phyloP scores from a whole-genome alignment of 2,113 vertebrate genomes.

The Amblyopsis rosae region DNA sequence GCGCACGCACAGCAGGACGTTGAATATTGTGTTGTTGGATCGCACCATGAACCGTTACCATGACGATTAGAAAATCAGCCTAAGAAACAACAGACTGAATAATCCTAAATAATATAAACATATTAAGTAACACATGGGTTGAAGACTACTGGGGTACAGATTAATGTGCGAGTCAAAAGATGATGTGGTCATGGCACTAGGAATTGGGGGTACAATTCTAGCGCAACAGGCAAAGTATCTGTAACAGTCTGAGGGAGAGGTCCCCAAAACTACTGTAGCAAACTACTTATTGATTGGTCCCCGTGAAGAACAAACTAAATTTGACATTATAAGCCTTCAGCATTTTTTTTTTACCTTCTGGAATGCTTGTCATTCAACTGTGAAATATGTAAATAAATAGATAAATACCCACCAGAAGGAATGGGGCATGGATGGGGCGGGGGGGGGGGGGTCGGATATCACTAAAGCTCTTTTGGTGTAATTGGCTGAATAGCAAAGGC shows the following conservation, averaged over 20 bases:
- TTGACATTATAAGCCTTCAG: constrained; percentile 74
- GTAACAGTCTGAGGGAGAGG: constrained; percentile 54
- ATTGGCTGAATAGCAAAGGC: constrained; percentile 85
- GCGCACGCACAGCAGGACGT: not conserved
- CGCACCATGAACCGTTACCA: no score
- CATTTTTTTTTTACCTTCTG: constrained; percentile 80
- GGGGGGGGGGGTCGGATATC: constrained; percentile 66
- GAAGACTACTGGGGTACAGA: no score
- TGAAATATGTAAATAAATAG: constrained; percentile 80
- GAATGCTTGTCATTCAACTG: constrained; percentile 75
- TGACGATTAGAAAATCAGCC: no score
- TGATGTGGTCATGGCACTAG: no score
- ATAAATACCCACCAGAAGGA: constrained; percentile 71
- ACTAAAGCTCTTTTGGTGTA: constrained; percentile 83
- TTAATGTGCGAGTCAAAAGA: no score
- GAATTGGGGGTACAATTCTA: constrained; percentile 5
- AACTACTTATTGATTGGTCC: constrained; percentile 72
- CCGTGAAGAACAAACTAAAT: constrained; percentile 48
- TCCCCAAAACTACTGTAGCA: constrained; percentile 49
- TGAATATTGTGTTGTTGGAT: no score
- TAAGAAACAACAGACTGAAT: no score
- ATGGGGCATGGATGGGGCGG: constrained; percentile 4
- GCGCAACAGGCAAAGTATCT: constrained; percentile 49
- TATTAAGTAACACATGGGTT: no score
- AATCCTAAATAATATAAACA: no score